Evolutionary conservation across 2,113 vertebrate species (phyloP).

Genomic region (Anolis sagrei): DNA sequence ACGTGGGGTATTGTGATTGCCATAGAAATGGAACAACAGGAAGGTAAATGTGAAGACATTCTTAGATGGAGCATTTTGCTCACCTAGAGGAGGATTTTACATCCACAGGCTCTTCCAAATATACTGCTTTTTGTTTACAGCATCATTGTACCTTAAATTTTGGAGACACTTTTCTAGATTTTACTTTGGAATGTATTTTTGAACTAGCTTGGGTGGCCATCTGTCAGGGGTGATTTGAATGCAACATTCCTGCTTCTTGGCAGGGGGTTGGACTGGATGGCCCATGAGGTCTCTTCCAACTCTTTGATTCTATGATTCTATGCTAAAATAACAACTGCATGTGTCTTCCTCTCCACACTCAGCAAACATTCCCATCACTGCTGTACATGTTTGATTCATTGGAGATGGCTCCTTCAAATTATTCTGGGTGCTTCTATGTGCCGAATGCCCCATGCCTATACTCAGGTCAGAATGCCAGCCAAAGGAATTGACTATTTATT

Average conservation of each 20-base stretch:
- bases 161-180: too few relatives aligned
- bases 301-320: too few relatives aligned
- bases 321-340: conserved; percentile 20
- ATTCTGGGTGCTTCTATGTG: conserved; percentile 37
- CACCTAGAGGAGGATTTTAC: background rate
- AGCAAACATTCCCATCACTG: conserved; percentile 13
- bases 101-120: conserved; percentile 23
- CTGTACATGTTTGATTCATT: conserved; percentile 53
- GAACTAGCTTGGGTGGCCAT: too few relatives aligned
- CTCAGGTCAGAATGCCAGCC: conserved; percentile 59
- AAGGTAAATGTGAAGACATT: too few relatives aligned
- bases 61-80: too few relatives aligned
- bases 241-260: too few relatives aligned
- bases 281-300: too few relatives aligned
- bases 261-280: too few relatives aligned
- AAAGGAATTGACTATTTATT: conserved; percentile 73
- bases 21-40: too few relatives aligned
- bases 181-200: too few relatives aligned
- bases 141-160: conserved; percentile 19
- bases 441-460: conserved; percentile 69
- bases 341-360: conserved; percentile 20
- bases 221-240: too few relatives aligned
- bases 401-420: conserved; percentile 28
- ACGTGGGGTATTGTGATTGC: too few relatives aligned
- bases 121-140: background rate